phyloP scores from a whole-genome alignment of 1,140 invertebrate species.

The Archegozetes longisetosus region DNA sequence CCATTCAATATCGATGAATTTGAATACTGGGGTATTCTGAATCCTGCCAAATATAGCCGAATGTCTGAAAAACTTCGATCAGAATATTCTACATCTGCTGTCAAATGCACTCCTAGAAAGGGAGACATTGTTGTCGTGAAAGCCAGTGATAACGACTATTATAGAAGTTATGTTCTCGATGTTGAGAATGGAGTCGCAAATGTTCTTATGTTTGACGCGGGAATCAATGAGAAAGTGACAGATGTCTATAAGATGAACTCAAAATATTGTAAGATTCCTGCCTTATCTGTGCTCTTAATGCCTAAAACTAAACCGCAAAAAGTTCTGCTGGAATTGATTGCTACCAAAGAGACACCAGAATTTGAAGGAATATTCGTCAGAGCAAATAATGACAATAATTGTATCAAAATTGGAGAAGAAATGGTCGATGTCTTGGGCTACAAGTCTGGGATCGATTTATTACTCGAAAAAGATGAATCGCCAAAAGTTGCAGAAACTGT shows the following conservation, averaged over 20 bases:
- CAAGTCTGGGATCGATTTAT: not conserved
- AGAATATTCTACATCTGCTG: not conserved
- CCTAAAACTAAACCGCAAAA: not conserved
- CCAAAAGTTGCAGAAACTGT: not conserved
- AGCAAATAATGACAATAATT: too few relatives aligned
- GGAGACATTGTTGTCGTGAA: not conserved
- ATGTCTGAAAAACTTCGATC: not conserved
- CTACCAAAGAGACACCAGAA: too few relatives aligned
- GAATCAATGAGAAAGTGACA: slow-evolving; percentile 30
- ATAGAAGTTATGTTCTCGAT: not conserved
- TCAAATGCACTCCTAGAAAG: not conserved
- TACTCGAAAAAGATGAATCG: not conserved
- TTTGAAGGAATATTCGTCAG: too few relatives aligned
- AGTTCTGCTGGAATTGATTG: not conserved
- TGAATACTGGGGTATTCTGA: not conserved
- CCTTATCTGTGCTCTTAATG: slow-evolving; percentile 39
- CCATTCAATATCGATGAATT: not conserved
- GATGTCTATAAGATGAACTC: slow-evolving; percentile 66
- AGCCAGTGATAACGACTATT: not conserved
- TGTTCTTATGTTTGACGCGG: not conserved
- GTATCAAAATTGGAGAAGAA: too few relatives aligned
- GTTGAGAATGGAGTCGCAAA: not conserved
- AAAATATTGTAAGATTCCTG: slow-evolving; percentile 67
- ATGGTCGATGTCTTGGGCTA: not conserved
- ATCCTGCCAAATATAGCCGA: not conserved